phyloP scores from a whole-genome alignment of 2,113 vertebrate species.

The Shinisaurus crocodilurus region DNA sequence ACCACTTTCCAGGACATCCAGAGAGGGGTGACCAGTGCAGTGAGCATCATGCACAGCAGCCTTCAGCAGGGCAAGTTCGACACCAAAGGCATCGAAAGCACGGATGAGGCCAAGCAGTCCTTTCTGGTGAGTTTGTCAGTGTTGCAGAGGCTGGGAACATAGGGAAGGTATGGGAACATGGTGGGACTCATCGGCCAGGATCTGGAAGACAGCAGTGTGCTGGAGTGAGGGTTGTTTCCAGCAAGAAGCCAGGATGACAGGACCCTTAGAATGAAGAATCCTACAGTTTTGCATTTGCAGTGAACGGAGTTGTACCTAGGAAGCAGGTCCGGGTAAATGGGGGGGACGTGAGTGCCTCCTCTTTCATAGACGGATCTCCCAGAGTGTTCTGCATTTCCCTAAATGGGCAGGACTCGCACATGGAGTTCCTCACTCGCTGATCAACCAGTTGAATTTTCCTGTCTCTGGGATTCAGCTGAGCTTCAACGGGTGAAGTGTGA shows the following conservation, averaged over 20 bases:
- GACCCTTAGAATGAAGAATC: not conserved
- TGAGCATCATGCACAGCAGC: slow-evolving; percentile 98
- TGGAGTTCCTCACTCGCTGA: slow-evolving; percentile 43
- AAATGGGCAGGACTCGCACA: slow-evolving; percentile 28
- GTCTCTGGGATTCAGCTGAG: not conserved
- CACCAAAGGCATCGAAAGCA: slow-evolving; percentile 95
- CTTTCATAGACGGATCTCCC: slow-evolving; percentile 42
- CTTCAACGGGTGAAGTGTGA: too few relatives aligned
- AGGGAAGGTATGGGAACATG: not conserved
- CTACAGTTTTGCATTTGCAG: not conserved
- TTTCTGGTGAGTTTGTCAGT: slow-evolving; percentile 86
- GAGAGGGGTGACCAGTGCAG: slow-evolving; percentile 96
- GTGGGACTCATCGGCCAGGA: not conserved
- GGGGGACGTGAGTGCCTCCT: slow-evolving; percentile 5
- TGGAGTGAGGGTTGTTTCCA: not conserved
- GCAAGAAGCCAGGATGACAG: not conserved
- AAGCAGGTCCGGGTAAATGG: slow-evolving; percentile 26
- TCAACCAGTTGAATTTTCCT: slow-evolving; percentile 10
- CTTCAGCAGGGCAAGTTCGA: slow-evolving; percentile 98
- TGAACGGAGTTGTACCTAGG: slow-evolving; percentile 8
- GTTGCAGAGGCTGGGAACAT: not conserved
- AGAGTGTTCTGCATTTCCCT: slow-evolving; percentile 33
- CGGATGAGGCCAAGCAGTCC: slow-evolving; percentile 91
- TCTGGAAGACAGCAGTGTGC: not conserved
- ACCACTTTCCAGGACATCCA: slow-evolving; percentile 97